Evolutionary conservation across 1,140 invertebrate genomes (phyloP).

Genomic region (Liolophura sinensis): DNA sequence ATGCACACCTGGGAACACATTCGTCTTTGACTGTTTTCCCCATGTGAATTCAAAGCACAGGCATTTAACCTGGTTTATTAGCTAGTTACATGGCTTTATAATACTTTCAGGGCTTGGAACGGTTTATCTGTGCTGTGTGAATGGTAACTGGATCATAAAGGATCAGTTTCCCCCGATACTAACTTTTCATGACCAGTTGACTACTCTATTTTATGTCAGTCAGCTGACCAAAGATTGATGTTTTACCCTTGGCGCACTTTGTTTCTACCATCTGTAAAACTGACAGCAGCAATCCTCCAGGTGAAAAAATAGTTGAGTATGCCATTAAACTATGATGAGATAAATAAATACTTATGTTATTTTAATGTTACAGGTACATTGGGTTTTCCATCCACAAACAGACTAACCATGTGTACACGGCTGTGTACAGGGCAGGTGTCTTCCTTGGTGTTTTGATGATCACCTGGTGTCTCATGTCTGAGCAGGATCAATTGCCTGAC

Average conservation of each 20-base stretch:
- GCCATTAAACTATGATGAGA: not conserved
- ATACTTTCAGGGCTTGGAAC: too few relatives aligned
- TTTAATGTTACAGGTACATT: constrained; percentile 32
- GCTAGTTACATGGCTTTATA: not conserved
- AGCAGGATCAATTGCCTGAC: constrained; percentile 10
- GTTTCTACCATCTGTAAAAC: too few relatives aligned
- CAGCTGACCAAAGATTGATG: too few relatives aligned
- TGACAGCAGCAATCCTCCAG: not conserved
- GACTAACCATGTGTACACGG: constrained; percentile 36
- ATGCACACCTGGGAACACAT: not conserved
- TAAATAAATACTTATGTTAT: constrained; percentile 4
- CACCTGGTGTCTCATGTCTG: constrained; percentile 25
- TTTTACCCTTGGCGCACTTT: too few relatives aligned
- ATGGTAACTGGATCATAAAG: too few relatives aligned
- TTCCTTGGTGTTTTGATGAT: constrained; percentile 29
- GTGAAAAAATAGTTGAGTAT: not conserved
- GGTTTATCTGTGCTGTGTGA: too few relatives aligned
- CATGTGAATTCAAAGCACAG: not conserved
- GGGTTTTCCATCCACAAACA: constrained; percentile 39
- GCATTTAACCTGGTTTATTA: not conserved
- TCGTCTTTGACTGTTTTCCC: not conserved
- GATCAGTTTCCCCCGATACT: too few relatives aligned
- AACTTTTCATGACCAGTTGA: too few relatives aligned
- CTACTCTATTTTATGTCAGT: too few relatives aligned
- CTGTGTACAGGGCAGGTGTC: constrained; percentile 34